Conservation (phyloP, 2,113 vertebrate genomes). For the Sisor rabdophorus region DNA sequence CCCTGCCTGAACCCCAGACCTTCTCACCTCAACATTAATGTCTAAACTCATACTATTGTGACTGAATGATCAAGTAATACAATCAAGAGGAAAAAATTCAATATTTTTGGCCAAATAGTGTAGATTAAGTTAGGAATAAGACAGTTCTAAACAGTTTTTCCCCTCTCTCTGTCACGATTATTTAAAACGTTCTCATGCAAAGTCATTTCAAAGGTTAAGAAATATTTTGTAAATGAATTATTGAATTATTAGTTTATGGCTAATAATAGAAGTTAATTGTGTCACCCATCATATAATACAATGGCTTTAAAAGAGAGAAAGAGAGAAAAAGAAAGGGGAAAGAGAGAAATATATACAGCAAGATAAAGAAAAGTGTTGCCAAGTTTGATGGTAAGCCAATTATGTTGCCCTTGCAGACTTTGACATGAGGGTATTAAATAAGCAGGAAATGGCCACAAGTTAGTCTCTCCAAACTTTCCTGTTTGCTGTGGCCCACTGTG, state of each 20-base stretch:
- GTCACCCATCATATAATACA: conserved; percentile 34
- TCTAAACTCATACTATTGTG: too few species aligned
- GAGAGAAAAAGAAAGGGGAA: background rate
- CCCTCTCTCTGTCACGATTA: background rate
- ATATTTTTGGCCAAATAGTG: too few species aligned
- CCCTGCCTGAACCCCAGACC: too few species aligned
- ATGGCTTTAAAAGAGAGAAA: conserved; percentile 22
- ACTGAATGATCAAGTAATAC: too few species aligned
- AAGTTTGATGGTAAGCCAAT: conserved; percentile 52
- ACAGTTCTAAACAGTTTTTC: background rate
- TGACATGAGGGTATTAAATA: conserved; percentile 70
- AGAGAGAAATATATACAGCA: background rate
- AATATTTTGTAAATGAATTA: background rate
- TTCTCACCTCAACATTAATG: too few species aligned
- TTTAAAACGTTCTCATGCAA: background rate
- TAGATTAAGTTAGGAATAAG: too few species aligned
- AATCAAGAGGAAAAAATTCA: too few species aligned
- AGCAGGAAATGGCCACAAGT: conserved; percentile 68
- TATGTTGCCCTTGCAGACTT: conserved; percentile 52
- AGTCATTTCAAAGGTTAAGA: background rate
- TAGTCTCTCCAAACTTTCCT: conserved; percentile 66
- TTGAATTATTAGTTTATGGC: conserved; percentile 17
- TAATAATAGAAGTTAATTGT: conserved; percentile 49
- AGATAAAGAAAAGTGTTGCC: conserved; percentile 16
- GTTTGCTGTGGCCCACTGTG: conserved; percentile 51